phyloP scores from a whole-genome alignment of 2,888 invertebrate species.

The Nowickia ferox region DNA sequence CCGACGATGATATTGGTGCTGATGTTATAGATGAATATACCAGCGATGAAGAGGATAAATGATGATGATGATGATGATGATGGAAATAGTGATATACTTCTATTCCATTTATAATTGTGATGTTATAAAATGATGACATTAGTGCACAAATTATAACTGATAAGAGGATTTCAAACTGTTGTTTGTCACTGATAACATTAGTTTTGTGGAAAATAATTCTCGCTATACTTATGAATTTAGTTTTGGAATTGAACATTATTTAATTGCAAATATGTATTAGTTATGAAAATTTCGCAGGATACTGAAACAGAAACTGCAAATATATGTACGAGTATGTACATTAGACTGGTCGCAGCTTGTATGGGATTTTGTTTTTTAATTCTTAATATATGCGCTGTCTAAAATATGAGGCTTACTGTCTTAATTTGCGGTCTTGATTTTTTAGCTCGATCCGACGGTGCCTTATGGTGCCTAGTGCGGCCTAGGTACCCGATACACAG shows the following conservation, averaged over 20 bases:
- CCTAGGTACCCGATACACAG: no score
- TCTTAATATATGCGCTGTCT: no score
- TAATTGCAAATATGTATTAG: not conserved
- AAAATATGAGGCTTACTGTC: no score
- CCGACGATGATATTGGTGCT: conserved; percentile 27
- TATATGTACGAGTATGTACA: no score
- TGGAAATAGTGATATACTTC: not conserved
- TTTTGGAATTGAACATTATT: not conserved
- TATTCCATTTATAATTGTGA: conserved; percentile 38
- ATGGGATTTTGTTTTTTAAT: no score
- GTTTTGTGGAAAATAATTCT: conserved; percentile 21
- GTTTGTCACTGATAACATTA: conserved; percentile 41
- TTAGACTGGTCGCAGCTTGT: no score
- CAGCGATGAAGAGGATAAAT: not conserved
- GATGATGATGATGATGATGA: conserved; percentile 5
- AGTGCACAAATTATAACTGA: conserved; percentile 64
- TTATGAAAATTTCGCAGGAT: no score
- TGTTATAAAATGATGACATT: conserved; percentile 63
- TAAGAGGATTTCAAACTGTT: conserved; percentile 60
- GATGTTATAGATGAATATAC: conserved; percentile 22
- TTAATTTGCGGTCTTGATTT: no score
- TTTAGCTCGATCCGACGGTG: no score
- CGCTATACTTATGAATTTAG: conserved; percentile 10
- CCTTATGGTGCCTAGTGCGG: no score
- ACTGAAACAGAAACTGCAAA: no score